Base-by-base conservation (phyloP, 2,888 invertebrate genomes). In the Arge pagana region DNA sequence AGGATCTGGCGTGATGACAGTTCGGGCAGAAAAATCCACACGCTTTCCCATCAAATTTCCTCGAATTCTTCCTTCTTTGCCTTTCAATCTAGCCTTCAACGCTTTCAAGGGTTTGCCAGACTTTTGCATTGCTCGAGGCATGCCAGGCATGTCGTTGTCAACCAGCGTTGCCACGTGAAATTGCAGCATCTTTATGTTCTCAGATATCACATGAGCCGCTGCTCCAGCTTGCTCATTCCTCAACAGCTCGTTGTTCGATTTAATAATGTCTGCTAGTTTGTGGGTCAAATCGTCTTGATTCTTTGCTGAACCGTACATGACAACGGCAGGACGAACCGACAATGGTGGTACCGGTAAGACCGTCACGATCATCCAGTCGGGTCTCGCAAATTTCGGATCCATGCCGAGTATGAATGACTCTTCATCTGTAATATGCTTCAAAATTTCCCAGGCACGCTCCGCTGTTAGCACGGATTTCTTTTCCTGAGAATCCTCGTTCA, bases 11-110 rank as follows among this genome's bases (percentile, higher is more conserved):
- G 96, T 98, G 72, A 95, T 96, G 69, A 99, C 99, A 68, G 99
- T 99, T 77, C 99, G 89, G 4, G 97, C 99, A 0, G 98, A 98
- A 76, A 99, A 99, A 74, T 99, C 99, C 0, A 99, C 99, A 82
- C 99, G 95, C 77, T 99, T 99, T 49, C 99, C 99, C 99, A 99
- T 99, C 66, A 99, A 85, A 78, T 99, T 99, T 66, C 99, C 99
- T 78, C 99, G 84, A 68, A 99, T 98, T 68, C 99, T 85, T 0
- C 99, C 99, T 85, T 99, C 99, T 75, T 99, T 99, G 15, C 98
- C 97, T 79, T 98, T 98, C 42, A 93, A 76, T 39, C 99, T 85
- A 3, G 97, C 93, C 77, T 99, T 99, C 48, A 99, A 84, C 0
- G 99, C 96, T 80, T 99, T 99, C 6, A 99, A 79, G 0, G 99